These are phyloP conservation scores for Python bivittatus DNA, from an alignment of 2,113 vertebrate species.

Conservation along the genomic window DNA sequence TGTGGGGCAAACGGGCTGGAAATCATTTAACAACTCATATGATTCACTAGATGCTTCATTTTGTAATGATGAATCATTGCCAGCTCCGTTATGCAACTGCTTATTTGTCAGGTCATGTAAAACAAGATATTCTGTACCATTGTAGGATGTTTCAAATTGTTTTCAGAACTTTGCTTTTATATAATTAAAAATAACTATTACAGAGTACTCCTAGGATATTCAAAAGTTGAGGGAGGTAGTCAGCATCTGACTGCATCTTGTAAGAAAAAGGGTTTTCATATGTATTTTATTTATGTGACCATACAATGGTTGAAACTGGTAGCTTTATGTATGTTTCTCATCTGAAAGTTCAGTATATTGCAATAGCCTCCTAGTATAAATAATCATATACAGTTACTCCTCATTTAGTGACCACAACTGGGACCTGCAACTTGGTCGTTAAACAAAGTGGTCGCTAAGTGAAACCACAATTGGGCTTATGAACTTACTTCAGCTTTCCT, in stretches of 20 bases:
- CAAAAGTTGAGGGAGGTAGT: background rate
- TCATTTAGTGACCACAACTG: no score
- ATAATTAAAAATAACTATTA: background rate
- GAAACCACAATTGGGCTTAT: no score
- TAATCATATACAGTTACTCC: background rate
- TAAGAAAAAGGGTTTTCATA: background rate
- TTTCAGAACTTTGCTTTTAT: slow-evolving; percentile 25
- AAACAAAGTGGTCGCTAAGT: no score
- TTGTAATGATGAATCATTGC: background rate
- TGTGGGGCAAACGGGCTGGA: background rate
- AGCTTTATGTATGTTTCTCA: slow-evolving; percentile 30
- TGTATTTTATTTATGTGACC: background rate
- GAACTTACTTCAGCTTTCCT: no score
- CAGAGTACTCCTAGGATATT: background rate
- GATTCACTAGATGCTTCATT: slow-evolving; percentile 25
- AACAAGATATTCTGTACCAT: slow-evolving; percentile 1
- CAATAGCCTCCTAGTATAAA: background rate
- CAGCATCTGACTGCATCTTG: background rate
- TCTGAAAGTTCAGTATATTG: background rate
- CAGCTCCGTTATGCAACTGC: background rate
- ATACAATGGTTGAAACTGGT: no score
- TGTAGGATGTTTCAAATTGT: background rate
- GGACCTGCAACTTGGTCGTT: no score
- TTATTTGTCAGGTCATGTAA: slow-evolving; percentile 1
- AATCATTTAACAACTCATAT: background rate